Base-by-base conservation (phyloP, 1,140 invertebrate species). In the Listronotus bonariensis region DNA sequence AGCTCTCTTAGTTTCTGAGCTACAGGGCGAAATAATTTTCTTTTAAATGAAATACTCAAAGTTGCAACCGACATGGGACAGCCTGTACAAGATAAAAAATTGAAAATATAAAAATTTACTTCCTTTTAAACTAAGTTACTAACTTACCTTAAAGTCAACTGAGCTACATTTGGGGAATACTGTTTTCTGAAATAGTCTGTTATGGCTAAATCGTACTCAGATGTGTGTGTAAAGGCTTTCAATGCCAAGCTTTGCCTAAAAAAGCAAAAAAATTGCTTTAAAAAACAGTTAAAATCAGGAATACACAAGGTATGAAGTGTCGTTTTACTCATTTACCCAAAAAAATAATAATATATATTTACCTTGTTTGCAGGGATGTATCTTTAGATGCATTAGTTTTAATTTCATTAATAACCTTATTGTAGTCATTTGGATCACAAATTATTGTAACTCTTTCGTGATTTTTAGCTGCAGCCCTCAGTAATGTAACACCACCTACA, bases 391-490 rank as follows among this genome's bases (percentile, higher is more conserved):
- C 61, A 68, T 86, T 85, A 63, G 74, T 77, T 76, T 85, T 84
- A 10, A 77, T 68, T 81, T 97, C 93, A 9, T 81, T 68, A 15
- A 92, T 82, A 63, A 95, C 85, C 55, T 82, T 86, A 5, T 85
- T 81, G 78, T 99, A 99, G 84, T 99, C 97, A 17, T 71, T 77
- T 0, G 96, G 94, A 81, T 99, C 96, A 82, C 94, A 97, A 45
- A 99, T 78, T 46, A 99, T 90, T 0, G 95, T 96, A 0, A 99
- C 97, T 73, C 96, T 86, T n/a, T 87, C 84, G 79, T 98, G 95
- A 82, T 99, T 99, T 82, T 99, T 99, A 12, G 96, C 97, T 14
- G 96, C 97, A 8, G 97, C 96, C 76, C 97, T 80, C 0, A 99
- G 80, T 6, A 99, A 78, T 0, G 97, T 97, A 0, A 99, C 96